phyloP scores from a whole-genome alignment of 1,140 invertebrate species.

The Piezodorus guildinii region DNA sequence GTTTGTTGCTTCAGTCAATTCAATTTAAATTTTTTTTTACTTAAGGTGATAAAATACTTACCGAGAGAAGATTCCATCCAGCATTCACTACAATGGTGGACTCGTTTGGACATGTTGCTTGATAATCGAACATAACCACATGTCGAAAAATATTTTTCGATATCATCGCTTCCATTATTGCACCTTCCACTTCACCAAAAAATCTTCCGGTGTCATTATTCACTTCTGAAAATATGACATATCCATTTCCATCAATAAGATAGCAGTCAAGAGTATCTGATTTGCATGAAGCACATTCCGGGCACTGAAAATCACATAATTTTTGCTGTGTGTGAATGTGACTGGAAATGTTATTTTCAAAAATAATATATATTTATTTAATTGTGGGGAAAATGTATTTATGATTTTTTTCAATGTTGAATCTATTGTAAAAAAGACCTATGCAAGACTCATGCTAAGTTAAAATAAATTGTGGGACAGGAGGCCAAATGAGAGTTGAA shows the following conservation, averaged over 20 bases:
- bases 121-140: constrained; percentile 74
- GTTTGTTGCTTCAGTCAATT: too few relatives aligned
- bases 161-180: constrained; percentile 66
- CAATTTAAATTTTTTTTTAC: too few relatives aligned
- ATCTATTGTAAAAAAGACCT: too few relatives aligned
- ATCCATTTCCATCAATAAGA: constrained; percentile 79
- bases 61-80: constrained; percentile 32
- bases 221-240: constrained; percentile 64
- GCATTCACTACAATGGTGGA: constrained; percentile 31
- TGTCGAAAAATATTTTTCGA: constrained; percentile 58
- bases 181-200: constrained; percentile 71
- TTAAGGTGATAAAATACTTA: constrained; percentile 27
- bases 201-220: constrained; percentile 62
- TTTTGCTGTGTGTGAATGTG: too few relatives aligned
- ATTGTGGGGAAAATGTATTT: too few relatives aligned
- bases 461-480: too few relatives aligned
- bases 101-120: constrained; percentile 53
- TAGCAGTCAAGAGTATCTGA: constrained; percentile 59
- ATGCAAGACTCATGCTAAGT: too few relatives aligned
- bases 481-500: too few relatives aligned
- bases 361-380: too few relatives aligned
- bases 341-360: too few relatives aligned
- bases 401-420: too few relatives aligned
- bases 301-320: constrained; percentile 20
- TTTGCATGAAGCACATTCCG: constrained; percentile 35